Conservation (phyloP, 2,113 vertebrate species). For the Cygnus buccinator region DNA sequence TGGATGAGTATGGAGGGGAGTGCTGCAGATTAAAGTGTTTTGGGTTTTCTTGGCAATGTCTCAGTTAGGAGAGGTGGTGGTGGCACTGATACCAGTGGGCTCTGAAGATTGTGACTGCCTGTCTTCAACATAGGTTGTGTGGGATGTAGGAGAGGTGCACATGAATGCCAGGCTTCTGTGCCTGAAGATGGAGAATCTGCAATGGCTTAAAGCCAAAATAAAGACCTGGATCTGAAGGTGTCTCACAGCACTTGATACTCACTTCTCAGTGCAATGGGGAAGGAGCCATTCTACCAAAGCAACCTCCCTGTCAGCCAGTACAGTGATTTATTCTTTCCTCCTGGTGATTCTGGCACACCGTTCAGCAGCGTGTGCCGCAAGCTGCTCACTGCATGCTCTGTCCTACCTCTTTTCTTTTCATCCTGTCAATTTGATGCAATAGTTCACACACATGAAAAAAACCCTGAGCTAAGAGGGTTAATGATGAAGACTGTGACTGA, state of each 20-base stretch:
- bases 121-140: fast-evolving
- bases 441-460: not conserved
- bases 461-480: not conserved
- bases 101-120: not conserved
- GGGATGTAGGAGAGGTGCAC: no score
- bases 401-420: not conserved
- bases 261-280: not conserved
- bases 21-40: not conserved
- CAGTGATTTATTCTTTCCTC: not conserved
- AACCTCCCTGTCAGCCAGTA: not conserved
- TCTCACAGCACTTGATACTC: not conserved
- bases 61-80: not conserved
- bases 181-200: not conserved
- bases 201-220: not conserved
- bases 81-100: not conserved
- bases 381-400: not conserved
- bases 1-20: not conserved
- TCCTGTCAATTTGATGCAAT: fast-evolving
- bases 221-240: not conserved
- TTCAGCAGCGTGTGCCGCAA: not conserved
- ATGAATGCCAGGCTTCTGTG: not conserved
- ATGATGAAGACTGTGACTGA: not conserved
- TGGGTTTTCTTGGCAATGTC: not conserved
- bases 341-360: not conserved
- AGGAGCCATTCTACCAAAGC: not conserved